These are phyloP conservation scores for Lepilemur septentrionalis DNA, from an alignment of 2,797 vertebrate species.

Conservation along the genomic window DNA sequence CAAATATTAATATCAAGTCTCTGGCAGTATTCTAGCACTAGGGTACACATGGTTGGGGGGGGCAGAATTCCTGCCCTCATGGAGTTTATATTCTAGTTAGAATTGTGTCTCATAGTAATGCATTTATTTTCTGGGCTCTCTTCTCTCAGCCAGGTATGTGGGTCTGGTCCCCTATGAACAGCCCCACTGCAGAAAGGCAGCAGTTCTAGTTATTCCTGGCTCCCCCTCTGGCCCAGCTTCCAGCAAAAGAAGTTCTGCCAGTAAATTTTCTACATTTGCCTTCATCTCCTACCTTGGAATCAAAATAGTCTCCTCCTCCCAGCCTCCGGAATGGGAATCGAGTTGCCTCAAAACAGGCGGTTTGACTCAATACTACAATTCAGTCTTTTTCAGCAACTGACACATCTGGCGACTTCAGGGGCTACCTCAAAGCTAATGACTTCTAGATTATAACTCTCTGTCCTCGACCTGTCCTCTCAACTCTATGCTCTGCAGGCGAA, in stretches of 20 bases:
- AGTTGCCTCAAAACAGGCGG: background rate
- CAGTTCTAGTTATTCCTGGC: background rate
- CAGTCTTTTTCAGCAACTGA: background rate
- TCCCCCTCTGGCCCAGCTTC: background rate
- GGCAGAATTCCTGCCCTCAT: background rate
- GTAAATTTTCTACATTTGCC: background rate
- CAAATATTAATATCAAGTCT: background rate
- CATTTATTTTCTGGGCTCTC: background rate
- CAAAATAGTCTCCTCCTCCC: background rate
- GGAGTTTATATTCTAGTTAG: background rate
- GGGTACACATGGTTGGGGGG: background rate
- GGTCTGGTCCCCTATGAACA: background rate
- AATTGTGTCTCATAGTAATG: background rate
- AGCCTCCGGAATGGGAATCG: background rate
- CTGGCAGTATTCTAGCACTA: background rate
- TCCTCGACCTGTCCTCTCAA: background rate
- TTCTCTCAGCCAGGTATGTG: too few species aligned
- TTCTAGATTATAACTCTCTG: background rate
- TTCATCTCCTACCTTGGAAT: background rate
- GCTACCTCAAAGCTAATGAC: background rate
- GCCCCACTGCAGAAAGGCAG: background rate
- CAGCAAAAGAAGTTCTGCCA: background rate
- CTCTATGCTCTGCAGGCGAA: background rate
- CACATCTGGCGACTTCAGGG: background rate
- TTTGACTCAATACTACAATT: background rate